Evolutionary conservation across 1,140 invertebrate genomes (phyloP), one percentile per base, ranked within the genome.

Genomic region (Nebria ingens): DNA sequence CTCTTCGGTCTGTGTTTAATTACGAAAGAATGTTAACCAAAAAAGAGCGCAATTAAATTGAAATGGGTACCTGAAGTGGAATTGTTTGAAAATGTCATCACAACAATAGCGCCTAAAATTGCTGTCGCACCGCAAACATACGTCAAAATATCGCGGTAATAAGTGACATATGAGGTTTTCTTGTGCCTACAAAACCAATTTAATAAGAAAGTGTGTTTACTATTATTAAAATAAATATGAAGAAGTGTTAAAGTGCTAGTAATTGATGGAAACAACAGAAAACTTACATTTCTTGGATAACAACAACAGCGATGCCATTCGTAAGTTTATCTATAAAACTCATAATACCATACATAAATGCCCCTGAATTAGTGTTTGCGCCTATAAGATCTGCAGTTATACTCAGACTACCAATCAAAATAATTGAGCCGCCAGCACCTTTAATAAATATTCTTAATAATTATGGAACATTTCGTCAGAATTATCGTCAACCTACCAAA

Each of bases 301-400:
- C 57, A 59, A 89, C 82, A 49, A 96, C 86, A 53, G 85, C 87
- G 12, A 90, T 60, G 11, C 94, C 94, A 75, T 93, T 89, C 1
- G 87, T 83, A 1, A 97, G 67, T 77, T 97, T 98, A 69, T 97
- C 94, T 2, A 84, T 79, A 70, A 97, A 95, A 75, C 92, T 96
- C 93, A 97, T 96, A 20, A 89, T 76, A n/a, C 94, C 94, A 73
- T 94, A 97, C 4, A 97, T 87, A 74, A 97, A 97, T 38, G 93
- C 94, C 15, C 91, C 90, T 61, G 82, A 91, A 63, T 89, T 82
- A 1, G 86, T 87, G 67, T 87, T 88, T 21, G 81, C 76, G 15
- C 91, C 92, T 59, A 97, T 95, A 20, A 96, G 76, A 74, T 97
- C 93, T 19, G 91, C 85, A 2, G 89, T 94, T 59, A 95, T 79